Evolutionary conservation across 1,140 invertebrate genomes (phyloP).

Genomic region (Drosophila simulans): DNA sequence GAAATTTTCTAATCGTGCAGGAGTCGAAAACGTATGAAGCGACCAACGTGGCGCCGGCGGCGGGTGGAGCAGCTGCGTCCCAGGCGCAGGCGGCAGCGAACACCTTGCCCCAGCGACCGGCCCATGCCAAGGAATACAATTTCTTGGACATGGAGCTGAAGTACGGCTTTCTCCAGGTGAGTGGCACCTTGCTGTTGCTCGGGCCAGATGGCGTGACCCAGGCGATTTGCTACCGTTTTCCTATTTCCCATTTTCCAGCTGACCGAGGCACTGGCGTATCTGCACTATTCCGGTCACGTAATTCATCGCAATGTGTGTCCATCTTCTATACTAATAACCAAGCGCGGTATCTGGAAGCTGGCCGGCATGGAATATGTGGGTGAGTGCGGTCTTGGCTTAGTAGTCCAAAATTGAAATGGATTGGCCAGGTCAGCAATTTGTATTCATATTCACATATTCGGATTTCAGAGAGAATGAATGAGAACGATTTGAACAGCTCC

Average conservation of each 20-base stretch:
- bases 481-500: conserved; percentile 89
- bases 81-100: conserved; percentile 63
- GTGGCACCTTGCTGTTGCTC: conserved; percentile 35
- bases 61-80: conserved; percentile 38
- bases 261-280: conserved; percentile 95
- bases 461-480: conserved; percentile 88
- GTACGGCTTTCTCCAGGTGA: conserved; percentile 96
- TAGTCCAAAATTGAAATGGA: conserved; percentile 64
- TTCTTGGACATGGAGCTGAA: conserved; percentile 97
- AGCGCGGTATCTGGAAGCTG: conserved; percentile 97
- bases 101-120: conserved; percentile 77
- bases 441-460: conserved; percentile 66
- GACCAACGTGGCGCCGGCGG: conserved; percentile 50
- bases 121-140: conserved; percentile 91
- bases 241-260: conserved; percentile 88
- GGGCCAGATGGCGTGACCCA: conserved; percentile 4
- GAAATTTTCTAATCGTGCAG: conserved; percentile 32
- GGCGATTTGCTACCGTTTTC: conserved; percentile 1
- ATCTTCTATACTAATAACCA: conserved; percentile 96
- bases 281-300: conserved; percentile 93
- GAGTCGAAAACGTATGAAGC: conserved; percentile 83
- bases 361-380: conserved; percentile 97
- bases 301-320: conserved; percentile 98
- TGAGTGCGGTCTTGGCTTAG: conserved; percentile 84
- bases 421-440: conserved; percentile 47